These are phyloP conservation scores for Remorina albescens DNA, from an alignment of 2,797 vertebrate species.

Conservation along the genomic window DNA sequence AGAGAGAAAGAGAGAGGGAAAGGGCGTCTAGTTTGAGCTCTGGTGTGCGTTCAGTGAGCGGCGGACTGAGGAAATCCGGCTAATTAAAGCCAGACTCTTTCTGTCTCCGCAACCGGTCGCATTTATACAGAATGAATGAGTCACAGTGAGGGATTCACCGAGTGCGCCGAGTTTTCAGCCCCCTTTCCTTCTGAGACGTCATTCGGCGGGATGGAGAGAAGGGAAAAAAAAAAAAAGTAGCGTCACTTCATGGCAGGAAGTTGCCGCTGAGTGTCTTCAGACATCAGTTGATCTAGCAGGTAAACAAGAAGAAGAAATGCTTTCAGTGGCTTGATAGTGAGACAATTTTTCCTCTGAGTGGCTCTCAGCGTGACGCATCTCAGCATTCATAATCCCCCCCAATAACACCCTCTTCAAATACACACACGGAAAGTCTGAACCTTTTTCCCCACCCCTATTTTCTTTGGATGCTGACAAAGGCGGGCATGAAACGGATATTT, in stretches of 20 bases:
- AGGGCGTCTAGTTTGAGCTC: conserved; percentile 25
- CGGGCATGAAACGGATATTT: conserved; percentile 48
- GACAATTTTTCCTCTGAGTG: conserved; percentile 59
- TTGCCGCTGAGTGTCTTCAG: conserved; percentile 50
- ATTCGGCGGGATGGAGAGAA: conserved; percentile 59
- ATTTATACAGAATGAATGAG: conserved; percentile 77
- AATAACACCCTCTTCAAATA: conserved; percentile 30
- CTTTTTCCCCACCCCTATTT: not conserved
- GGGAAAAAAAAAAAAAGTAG: conserved; percentile 2
- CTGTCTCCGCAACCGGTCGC: conserved; percentile 66
- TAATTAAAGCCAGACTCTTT: conserved; percentile 71
- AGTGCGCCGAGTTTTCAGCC: conserved; percentile 73
- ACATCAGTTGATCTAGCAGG: conserved; percentile 35
- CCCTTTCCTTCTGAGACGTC: conserved; percentile 75
- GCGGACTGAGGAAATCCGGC: conserved; percentile 49
- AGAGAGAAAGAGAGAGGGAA: not conserved
- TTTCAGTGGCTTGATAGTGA: conserved; percentile 47
- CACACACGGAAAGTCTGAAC: conserved; percentile 13
- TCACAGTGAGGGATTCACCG: conserved; percentile 77
- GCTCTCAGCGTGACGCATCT: conserved; percentile 55
- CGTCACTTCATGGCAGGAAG: conserved; percentile 66
- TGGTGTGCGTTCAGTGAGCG: conserved; percentile 42
- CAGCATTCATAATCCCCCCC: conserved; percentile 49
- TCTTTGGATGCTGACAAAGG: conserved; percentile 51
- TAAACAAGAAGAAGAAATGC: conserved; percentile 55